Conservation (phyloP, 2,797 vertebrate species). For the Rhinichthys osculus region DNA sequence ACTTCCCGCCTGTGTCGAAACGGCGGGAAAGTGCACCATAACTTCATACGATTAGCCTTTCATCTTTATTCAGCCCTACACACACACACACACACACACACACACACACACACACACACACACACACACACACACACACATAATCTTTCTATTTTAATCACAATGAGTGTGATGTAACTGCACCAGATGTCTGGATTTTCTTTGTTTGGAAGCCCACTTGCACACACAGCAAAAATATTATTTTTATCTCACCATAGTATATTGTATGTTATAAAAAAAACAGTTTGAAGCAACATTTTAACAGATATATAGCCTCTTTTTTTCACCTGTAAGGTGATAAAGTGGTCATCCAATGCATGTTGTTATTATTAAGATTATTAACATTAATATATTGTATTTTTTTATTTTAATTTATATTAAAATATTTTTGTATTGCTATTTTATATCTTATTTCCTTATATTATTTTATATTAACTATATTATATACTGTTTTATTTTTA, state of each 20-base stretch:
- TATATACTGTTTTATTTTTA: too few relatives aligned
- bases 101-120: neutral
- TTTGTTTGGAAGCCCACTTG: conserved; percentile 20
- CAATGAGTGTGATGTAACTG: conserved; percentile 38
- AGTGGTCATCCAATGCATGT: neutral
- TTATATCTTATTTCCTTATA: too few relatives aligned
- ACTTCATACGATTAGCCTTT: conserved; percentile 36
- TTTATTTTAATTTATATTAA: too few relatives aligned
- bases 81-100: neutral
- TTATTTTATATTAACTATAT: neutral
- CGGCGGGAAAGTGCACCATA: neutral
- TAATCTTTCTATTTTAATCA: conserved; percentile 13
- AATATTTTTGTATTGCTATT: too few relatives aligned
- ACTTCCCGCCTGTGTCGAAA: conserved; percentile 1
- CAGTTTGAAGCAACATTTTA: neutral
- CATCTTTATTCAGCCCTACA: neutral
- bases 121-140: neutral
- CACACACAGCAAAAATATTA: neutral
- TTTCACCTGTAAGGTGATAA: neutral
- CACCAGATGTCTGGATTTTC: conserved; percentile 40
- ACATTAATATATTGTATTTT: neutral
- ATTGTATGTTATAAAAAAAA: neutral
- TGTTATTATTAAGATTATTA: neutral
- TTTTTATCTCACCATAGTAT: neutral
- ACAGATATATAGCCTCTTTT: neutral